Percentiles rank a stretch among this genome's conserved stretches.
Conservation (phyloP, 2,797 vertebrate genomes). For the Gymnothorax reevesii region DNA sequence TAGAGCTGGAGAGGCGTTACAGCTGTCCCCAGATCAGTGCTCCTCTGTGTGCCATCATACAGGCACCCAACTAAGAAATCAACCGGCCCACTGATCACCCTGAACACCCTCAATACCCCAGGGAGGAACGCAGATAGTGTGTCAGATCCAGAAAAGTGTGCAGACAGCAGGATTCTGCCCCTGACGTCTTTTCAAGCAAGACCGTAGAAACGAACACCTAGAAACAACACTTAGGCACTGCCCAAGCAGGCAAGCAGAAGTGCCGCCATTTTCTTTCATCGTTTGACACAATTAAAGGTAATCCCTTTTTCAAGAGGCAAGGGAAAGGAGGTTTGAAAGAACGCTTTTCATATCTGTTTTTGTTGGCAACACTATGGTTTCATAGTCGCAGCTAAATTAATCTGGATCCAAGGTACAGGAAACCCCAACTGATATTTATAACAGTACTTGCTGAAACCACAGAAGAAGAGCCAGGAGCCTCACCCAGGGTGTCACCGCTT, state of each 20-base stretch:
- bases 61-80: constrained; percentile 57
- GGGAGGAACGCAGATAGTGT: background rate
- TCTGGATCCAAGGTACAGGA: background rate
- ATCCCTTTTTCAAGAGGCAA: background rate
- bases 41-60: constrained; percentile 59
- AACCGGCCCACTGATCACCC: background rate
- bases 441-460: background rate
- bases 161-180: background rate
- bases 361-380: background rate
- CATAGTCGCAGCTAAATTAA: background rate
- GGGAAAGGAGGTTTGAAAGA: too few relatives aligned
- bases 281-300: background rate
- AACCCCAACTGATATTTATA: background rate
- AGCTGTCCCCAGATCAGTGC: constrained; percentile 69
- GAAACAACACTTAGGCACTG: background rate
- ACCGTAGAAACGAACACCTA: background rate
- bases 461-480: background rate
- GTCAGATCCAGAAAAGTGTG: background rate
- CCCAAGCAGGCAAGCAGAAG: background rate
- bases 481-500: background rate
- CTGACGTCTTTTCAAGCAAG: background rate
- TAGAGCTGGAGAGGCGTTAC: constrained; percentile 56
- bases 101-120: background rate
- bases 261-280: background rate
- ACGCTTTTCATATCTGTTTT: background rate